These are phyloP conservation scores for Mobula hypostoma DNA, from an alignment of 2,113 vertebrate species.

Conservation along the genomic window DNA sequence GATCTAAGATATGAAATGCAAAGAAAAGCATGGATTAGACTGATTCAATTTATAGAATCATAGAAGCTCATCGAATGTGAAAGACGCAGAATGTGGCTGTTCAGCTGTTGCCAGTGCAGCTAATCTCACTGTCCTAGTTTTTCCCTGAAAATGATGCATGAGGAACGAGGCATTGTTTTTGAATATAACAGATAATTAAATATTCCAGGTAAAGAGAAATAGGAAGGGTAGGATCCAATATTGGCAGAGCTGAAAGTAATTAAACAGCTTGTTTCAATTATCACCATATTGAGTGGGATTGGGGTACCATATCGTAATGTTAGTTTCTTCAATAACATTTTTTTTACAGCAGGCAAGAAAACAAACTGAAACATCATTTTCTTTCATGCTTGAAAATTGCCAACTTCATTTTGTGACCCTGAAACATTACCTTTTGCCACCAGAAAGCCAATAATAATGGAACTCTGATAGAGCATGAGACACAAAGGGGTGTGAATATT, in stretches of 20 bases:
- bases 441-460: neutral
- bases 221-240: neutral
- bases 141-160: no score
- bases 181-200: neutral
- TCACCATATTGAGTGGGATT: neutral
- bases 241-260: neutral
- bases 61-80: no score
- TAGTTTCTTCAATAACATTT: neutral
- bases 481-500: neutral
- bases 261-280: neutral
- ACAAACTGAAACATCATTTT: neutral
- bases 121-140: no score
- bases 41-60: neutral
- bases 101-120: no score
- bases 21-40: neutral
- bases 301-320: neutral
- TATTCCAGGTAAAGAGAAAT: neutral
- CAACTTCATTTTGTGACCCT: neutral
- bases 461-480: neutral
- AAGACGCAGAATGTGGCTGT: no score
- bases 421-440: neutral
- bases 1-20: neutral
- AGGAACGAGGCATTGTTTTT: neutral
- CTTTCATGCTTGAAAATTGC: neutral
- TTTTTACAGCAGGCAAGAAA: neutral